phyloP scores from a whole-genome alignment of 2,113 vertebrate genomes.

The Anser brachyrhynchus region DNA sequence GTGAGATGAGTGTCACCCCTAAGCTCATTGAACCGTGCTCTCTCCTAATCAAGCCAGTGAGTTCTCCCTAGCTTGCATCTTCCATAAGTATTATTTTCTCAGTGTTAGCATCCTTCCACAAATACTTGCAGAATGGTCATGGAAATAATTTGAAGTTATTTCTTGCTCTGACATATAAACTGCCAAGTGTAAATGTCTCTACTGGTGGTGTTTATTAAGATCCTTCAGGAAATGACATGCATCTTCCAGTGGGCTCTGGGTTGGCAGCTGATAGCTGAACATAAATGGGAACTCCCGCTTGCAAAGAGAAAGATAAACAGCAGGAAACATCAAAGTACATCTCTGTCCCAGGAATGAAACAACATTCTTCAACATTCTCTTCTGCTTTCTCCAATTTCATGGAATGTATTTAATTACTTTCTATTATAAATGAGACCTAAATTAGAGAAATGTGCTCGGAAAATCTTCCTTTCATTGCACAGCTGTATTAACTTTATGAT shows the following conservation, averaged over 20 bases:
- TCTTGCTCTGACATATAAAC: conserved; percentile 49
- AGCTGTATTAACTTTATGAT: conserved; percentile 55
- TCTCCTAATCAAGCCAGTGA: background rate
- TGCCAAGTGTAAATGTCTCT: conserved; percentile 45
- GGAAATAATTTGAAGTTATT: conserved; percentile 60
- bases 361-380: conserved; percentile 20
- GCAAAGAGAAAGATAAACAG: conserved; percentile 57
- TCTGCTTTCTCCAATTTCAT: conserved; percentile 38
- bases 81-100: background rate
- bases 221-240: conserved; percentile 48
- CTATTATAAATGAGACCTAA: conserved; percentile 44
- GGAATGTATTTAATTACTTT: conserved; percentile 53
- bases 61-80: background rate
- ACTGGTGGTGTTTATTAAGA: conserved; percentile 54
- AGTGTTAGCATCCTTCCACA: background rate
- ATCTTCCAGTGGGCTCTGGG: conserved; percentile 42
- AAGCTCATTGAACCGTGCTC: background rate
- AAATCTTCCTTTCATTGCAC: conserved; percentile 34
- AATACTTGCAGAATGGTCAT: background rate
- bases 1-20: background rate
- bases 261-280: conserved; percentile 36
- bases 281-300: conserved; percentile 60
- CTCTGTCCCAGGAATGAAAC: conserved; percentile 6
- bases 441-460: conserved; percentile 48
- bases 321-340: conserved; percentile 45